These are phyloP conservation scores for Euplagia quadripunctaria DNA, from an alignment of 2,888 invertebrate genomes.

Conservation along the genomic window DNA sequence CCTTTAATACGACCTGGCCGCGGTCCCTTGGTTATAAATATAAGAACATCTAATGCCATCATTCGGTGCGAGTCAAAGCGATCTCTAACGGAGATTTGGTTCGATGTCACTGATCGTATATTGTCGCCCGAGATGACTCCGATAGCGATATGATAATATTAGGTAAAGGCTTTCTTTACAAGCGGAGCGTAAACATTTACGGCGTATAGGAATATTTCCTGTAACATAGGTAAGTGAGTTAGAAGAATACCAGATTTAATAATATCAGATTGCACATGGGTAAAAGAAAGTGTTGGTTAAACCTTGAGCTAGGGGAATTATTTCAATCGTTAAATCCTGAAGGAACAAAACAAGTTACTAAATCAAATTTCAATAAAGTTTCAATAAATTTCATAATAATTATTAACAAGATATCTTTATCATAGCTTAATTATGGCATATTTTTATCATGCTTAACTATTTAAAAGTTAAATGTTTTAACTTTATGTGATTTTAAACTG, in stretches of 20 bases:
- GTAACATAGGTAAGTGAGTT: background rate
- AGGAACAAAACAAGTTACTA: no score
- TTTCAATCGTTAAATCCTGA: no score
- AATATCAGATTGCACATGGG: no score
- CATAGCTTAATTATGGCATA: no score
- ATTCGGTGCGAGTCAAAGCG: conserved; percentile 80
- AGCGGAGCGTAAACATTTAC: conserved; percentile 55
- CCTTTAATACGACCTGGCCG: conserved; percentile 37
- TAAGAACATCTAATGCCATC: conserved; percentile 69
- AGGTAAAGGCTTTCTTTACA: conserved; percentile 39
- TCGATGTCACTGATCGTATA: conserved; percentile 84
- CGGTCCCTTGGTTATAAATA: conserved; percentile 57
- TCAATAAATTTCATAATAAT: no score
- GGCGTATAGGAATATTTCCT: background rate
- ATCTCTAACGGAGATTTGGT: conserved; percentile 73
- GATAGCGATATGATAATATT: conserved; percentile 75
- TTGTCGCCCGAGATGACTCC: conserved; percentile 83
- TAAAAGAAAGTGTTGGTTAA: no score
- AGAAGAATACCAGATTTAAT: background rate
- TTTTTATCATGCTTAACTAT: no score
- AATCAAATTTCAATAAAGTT: no score
- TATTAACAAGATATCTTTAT: no score
- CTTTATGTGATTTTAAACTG: no score
- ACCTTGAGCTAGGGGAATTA: no score
- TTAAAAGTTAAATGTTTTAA: no score